Percentiles rank a stretch among this genome's conserved stretches.
Evolutionary conservation across 2,888 invertebrate species (phyloP).

Genomic region (Ophion costatus): DNA sequence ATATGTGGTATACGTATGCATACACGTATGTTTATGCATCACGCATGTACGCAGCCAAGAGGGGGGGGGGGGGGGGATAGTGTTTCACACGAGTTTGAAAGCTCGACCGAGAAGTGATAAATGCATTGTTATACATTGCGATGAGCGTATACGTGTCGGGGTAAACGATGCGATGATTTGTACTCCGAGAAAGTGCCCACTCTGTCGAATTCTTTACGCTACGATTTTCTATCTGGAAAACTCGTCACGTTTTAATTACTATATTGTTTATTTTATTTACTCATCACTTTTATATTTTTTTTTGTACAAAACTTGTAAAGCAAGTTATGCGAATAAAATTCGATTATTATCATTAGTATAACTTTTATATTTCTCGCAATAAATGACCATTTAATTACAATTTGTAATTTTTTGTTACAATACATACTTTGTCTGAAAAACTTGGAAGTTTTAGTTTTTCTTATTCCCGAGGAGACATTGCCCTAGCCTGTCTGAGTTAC

Average conservation of each 20-base stretch:
- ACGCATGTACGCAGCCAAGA: background rate
- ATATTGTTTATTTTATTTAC: constrained; percentile 5
- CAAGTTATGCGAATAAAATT: too few species aligned
- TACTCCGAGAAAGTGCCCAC: constrained; percentile 23
- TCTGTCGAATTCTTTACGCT: background rate
- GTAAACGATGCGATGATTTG: constrained; percentile 20
- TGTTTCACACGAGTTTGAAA: constrained; percentile 48
- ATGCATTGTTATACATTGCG: constrained; percentile 13
- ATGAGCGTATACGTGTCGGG: background rate
- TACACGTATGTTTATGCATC: background rate
- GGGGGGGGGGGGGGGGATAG: constrained; percentile 24
- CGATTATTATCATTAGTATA: too few species aligned
- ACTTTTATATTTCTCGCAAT: too few species aligned
- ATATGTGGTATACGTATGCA: background rate
- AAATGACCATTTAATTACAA: too few species aligned
- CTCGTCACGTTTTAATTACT: background rate
- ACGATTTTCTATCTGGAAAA: background rate
- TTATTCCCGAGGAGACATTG: too few species aligned
- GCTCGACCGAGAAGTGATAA: constrained; percentile 35
- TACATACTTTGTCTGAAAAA: too few species aligned
- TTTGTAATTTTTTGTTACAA: too few species aligned
- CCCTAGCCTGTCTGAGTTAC: too few species aligned
- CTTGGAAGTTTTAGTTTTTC: too few species aligned
- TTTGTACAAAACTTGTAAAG: too few species aligned
- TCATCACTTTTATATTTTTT: background rate